A percentile compares a stretch with the other conserved stretches of the same genome.
These are phyloP conservation scores for Drosophila formosana DNA, from an alignment of 2,888 invertebrate species.

Conservation along the genomic window DNA sequence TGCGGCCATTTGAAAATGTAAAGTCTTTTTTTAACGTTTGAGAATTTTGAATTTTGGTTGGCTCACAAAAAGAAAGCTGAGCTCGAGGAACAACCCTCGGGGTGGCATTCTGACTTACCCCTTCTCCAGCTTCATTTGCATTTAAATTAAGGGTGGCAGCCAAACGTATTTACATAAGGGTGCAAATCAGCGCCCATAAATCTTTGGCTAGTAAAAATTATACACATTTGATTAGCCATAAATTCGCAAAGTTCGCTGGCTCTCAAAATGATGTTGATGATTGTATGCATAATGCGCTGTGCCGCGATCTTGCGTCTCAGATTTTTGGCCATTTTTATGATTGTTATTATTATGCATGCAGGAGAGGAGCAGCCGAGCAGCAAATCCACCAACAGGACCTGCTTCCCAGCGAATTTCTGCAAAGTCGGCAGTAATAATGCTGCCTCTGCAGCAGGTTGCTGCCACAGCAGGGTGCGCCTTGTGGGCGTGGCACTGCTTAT, in stretches of 20 bases:
- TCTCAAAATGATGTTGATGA: conserved; percentile 59
- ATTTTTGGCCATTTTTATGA: conserved; percentile 65
- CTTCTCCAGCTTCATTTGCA: conserved; percentile 61
- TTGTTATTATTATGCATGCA: conserved; percentile 77
- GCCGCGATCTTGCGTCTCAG: not conserved
- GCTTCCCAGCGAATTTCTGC: conserved; percentile 40
- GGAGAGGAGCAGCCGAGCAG: conserved; percentile 18
- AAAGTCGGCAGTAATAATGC: conserved; percentile 55
- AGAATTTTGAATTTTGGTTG: conserved; percentile 30
- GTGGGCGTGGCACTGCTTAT: conserved; percentile 40
- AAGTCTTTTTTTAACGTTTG: conserved; percentile 29
- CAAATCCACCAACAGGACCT: conserved; percentile 12
- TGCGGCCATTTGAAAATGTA: conserved; percentile 52
- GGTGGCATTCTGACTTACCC: conserved; percentile 15
- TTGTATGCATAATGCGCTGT: conserved; percentile 77
- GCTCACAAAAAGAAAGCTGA: not conserved
- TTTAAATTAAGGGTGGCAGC: conserved; percentile 65
- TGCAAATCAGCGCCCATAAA: conserved; percentile 67
- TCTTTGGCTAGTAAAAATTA: conserved; percentile 70
- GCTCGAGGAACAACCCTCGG: conserved; percentile 29
- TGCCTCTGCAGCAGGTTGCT: conserved; percentile 38
- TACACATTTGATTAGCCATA: conserved; percentile 75
- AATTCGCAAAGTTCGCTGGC: conserved; percentile 49
- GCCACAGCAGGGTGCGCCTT: conserved; percentile 21
- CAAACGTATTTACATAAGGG: conserved; percentile 51